phyloP scores from a whole-genome alignment of 2,888 invertebrate genomes.

The Drosophila diplacantha region DNA sequence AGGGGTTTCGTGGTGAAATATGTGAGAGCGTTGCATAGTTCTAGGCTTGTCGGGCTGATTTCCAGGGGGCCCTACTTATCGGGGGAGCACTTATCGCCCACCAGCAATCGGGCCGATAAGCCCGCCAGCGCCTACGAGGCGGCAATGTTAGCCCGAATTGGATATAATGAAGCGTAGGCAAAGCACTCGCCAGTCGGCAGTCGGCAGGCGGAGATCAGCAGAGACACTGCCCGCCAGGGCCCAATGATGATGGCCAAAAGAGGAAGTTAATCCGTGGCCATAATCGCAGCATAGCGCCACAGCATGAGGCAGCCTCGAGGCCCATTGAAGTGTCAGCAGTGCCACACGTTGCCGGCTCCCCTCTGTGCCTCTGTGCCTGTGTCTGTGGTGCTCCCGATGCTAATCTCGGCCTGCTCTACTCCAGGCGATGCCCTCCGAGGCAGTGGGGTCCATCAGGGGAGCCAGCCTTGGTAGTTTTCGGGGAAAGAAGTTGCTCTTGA shows the following conservation, averaged over 20 bases:
- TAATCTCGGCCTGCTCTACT: slow-evolving; percentile 44
- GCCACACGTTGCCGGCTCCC: slow-evolving; percentile 42
- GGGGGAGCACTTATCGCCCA: slow-evolving; percentile 29
- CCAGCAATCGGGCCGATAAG: slow-evolving; percentile 41
- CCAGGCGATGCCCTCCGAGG: background rate
- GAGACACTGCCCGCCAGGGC: background rate
- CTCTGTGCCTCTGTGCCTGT: slow-evolving; percentile 20
- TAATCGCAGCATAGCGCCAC: slow-evolving; percentile 73
- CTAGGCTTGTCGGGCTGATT: slow-evolving; percentile 42
- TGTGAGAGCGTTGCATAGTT: slow-evolving; percentile 44
- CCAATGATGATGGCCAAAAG: slow-evolving; percentile 42
- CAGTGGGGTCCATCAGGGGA: background rate
- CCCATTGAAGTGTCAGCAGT: slow-evolving; percentile 68
- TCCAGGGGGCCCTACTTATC: slow-evolving; percentile 5
- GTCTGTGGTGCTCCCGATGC: slow-evolving; percentile 31
- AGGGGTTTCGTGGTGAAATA: slow-evolving; percentile 9
- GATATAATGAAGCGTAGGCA: slow-evolving; percentile 27
- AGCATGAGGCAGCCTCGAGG: slow-evolving; percentile 66
- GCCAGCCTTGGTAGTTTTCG: too few relatives aligned
- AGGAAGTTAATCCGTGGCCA: slow-evolving; percentile 69
- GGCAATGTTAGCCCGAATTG: slow-evolving; percentile 34
- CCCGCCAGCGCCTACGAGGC: slow-evolving; percentile 48
- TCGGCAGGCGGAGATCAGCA: slow-evolving; percentile 24
- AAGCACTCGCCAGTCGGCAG: slow-evolving; percentile 1
- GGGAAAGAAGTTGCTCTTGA: background rate